Evolutionary conservation across 2,797 vertebrate genomes (phyloP).

Genomic region (Hydrolagus colliei): DNA sequence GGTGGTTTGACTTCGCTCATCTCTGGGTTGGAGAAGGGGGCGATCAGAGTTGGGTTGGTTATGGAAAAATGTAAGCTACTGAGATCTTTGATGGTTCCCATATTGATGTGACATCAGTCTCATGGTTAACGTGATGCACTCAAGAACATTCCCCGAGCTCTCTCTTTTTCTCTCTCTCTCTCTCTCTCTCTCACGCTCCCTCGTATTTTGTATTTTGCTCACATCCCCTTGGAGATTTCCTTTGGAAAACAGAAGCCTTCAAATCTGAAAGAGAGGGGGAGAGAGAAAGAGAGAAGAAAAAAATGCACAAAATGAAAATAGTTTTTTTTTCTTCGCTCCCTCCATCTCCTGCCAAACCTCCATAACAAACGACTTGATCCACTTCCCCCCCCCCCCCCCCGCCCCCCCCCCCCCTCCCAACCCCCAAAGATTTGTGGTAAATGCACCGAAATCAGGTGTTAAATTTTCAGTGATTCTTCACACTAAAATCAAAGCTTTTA

Average conservation of each 20-base stretch:
- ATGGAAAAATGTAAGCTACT: conserved; percentile 46
- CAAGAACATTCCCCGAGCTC: conserved; percentile 29
- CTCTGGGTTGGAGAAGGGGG: background rate
- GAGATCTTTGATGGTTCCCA: conserved; percentile 55
- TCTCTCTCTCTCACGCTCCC: background rate
- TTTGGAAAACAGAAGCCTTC: conserved; percentile 24
- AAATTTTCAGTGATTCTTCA: too few species aligned
- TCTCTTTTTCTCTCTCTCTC: conserved; percentile 32
- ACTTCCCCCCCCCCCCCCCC: background rate
- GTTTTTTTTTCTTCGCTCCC: background rate
- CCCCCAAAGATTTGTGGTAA: background rate
- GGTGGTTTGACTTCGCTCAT: background rate
- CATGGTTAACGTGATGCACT: conserved; percentile 41
- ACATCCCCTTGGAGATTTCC: conserved; percentile 8
- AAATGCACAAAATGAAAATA: conserved; percentile 21
- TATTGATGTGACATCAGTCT: conserved; percentile 41
- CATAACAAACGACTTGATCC: background rate
- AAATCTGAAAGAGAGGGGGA: conserved; percentile 12
- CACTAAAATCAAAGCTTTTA: too few species aligned
- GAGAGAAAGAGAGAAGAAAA: background rate
- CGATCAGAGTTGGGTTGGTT: conserved; percentile 36
- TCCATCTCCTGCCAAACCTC: background rate
- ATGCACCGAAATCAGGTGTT: too few species aligned
- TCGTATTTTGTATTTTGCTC: conserved; percentile 25
- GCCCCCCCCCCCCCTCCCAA: background rate